A percentile compares a stretch with the other conserved stretches of the same genome.
Conservation (phyloP, 2,797 vertebrate species). For the Tragopan temminckii region DNA sequence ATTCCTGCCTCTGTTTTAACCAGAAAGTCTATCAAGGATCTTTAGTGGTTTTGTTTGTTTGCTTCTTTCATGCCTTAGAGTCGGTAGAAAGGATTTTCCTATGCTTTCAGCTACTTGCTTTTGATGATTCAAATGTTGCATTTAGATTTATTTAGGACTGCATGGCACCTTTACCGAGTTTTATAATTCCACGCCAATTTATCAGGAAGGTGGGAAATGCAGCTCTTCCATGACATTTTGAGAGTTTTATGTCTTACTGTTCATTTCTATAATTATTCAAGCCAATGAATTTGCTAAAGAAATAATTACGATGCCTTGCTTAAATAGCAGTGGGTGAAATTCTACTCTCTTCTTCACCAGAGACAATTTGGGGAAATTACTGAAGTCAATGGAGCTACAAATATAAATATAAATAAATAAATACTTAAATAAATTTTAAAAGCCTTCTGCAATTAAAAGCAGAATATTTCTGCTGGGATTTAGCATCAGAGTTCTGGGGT, state of each 20-base stretch:
- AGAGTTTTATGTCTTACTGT: fast-evolving
- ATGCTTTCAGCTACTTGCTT: background rate
- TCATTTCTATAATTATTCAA: background rate
- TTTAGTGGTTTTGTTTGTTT: background rate
- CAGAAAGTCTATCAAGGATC: background rate
- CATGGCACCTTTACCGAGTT: background rate
- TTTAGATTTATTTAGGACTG: background rate
- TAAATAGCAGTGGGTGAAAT: background rate
- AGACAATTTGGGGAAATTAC: background rate
- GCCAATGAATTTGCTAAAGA: background rate
- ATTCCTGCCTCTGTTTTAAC: slow-evolving; percentile 22
- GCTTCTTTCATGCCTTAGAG: background rate
- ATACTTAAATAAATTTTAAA: background rate
- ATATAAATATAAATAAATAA: background rate
- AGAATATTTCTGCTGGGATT: background rate
- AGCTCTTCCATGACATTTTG: background rate
- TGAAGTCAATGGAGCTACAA: background rate
- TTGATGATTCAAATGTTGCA: background rate
- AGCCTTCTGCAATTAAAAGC: background rate
- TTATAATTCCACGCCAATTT: background rate
- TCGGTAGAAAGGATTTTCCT: slow-evolving; percentile 16
- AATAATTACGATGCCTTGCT: background rate
- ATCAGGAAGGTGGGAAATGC: background rate
- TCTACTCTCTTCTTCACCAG: background rate
- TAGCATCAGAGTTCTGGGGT: background rate